Percentiles rank a stretch among this genome's conserved stretches.
Evolutionary conservation across 2,797 vertebrate genomes (phyloP).

Genomic region (Odontamblyopus lacepedii): DNA sequence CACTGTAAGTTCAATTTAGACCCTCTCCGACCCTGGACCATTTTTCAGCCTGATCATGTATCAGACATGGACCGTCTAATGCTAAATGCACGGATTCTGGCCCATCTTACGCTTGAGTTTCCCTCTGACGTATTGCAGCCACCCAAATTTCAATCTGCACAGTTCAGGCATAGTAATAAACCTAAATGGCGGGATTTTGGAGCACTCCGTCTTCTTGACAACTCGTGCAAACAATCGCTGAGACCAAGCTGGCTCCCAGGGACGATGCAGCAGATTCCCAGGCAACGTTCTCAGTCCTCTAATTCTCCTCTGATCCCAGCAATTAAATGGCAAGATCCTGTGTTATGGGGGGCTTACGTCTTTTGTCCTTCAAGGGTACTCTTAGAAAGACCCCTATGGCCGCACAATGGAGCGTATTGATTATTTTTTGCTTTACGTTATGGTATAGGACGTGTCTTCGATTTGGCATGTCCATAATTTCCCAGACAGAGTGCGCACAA

Average conservation of each 20-base stretch:
- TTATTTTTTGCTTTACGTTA: background rate
- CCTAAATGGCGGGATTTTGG: slow-evolving; percentile 35
- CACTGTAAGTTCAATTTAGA: slow-evolving; percentile 7
- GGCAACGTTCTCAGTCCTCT: slow-evolving; percentile 50
- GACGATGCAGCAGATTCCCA: slow-evolving; percentile 34
- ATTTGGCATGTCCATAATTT: background rate
- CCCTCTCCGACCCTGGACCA: slow-evolving; percentile 19
- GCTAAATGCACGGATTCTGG: slow-evolving; percentile 27
- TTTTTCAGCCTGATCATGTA: slow-evolving; percentile 47
- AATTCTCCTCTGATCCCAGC: slow-evolving; percentile 63
- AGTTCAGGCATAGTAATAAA: slow-evolving; percentile 49
- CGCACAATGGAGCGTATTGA: background rate
- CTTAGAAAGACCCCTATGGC: slow-evolving; percentile 27
- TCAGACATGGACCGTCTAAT: slow-evolving; percentile 35
- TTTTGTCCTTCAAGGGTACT: slow-evolving; percentile 46
- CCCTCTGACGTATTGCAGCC: slow-evolving; percentile 35
- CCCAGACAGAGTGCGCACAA: too few relatives aligned
- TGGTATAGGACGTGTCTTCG: background rate
- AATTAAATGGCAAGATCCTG: slow-evolving; percentile 53
- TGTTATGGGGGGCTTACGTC: slow-evolving; percentile 49
- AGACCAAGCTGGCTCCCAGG: slow-evolving; percentile 39
- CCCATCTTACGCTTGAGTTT: slow-evolving; percentile 29
- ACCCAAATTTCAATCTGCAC: slow-evolving; percentile 39
- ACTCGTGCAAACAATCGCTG: slow-evolving; percentile 51
- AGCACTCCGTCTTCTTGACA: slow-evolving; percentile 53